Evolutionary conservation across 2,113 vertebrate genomes (phyloP), one percentile per base, ranked within the genome.

Genomic region (Hyaena hyaena): DNA sequence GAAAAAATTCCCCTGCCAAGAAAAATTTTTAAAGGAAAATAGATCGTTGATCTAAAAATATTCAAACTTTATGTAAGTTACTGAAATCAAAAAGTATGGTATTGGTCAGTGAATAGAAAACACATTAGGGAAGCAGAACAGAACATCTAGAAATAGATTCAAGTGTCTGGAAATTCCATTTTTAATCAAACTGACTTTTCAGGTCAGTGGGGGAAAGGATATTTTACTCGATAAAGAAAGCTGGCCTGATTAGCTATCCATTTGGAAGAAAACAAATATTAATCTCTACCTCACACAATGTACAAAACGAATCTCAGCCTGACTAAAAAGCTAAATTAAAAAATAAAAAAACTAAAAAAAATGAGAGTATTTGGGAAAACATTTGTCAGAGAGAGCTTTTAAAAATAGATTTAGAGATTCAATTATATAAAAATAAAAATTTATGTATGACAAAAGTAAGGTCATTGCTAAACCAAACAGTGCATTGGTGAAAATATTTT

Each of bases 141-240:
- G 7, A 76, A 53, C 39, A 8, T 58, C 53, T 28, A 77, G 58
- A 93, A 77, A 82, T 80, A 81, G 7, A 76, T 65, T 71, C 15
- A 96, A 33, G 23, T n/a, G 73, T 23, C n/a, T 0, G 88, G 39
- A 50, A 58, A 92, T 87, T 77, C 7, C 71, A 1, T 83, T 94
- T 96, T 94, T 84, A 82, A 88, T 82, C 55, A 39, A 94, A 73
- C 24, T 68, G 63, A 90, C 17, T 17, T 96, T 97, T 94, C 31
- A 71, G 53, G 79, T 79, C 12, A 16, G 0, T 53, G 10, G 2
- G 35, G 7, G 43, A 61, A 63, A 71, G 19, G 26, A 11, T 79
- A 79, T 93, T 96, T 96, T 93, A 63, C 28, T 74, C 10, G 0
- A 50, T 66, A 74, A 90, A 80, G 31, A 93, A 88, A 84, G 28